These are phyloP conservation scores for Therioaphis trifolii DNA, from an alignment of 2,888 invertebrate genomes.

Conservation along the genomic window DNA sequence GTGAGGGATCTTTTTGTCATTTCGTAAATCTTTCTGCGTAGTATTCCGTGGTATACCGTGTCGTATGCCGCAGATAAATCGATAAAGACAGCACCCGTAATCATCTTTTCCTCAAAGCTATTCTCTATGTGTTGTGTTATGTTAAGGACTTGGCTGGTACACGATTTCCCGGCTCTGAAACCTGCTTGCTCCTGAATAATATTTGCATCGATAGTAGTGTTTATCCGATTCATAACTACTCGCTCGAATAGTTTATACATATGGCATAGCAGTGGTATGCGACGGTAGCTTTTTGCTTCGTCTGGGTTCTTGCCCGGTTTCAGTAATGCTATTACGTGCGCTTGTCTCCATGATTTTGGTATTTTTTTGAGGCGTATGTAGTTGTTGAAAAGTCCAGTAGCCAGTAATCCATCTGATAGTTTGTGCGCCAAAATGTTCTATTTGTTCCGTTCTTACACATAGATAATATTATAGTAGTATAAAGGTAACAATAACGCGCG, in stretches of 20 bases:
- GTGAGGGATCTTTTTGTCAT: conserved; percentile 43
- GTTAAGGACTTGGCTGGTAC: conserved; percentile 66
- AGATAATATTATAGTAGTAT: too few relatives aligned
- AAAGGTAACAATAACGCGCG: too few relatives aligned
- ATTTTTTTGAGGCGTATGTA: too few relatives aligned
- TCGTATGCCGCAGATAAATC: too few relatives aligned
- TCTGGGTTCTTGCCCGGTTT: conserved; percentile 65
- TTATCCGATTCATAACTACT: conserved; percentile 64
- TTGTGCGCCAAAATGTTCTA: too few relatives aligned
- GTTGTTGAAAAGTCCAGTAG: too few relatives aligned
- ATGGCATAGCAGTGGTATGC: conserved; percentile 50
- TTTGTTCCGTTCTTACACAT: too few relatives aligned
- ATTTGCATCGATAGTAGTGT: conserved; percentile 60
- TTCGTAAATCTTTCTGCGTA: conserved; percentile 63
- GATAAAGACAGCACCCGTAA: conserved; percentile 66
- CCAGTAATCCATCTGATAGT: too few relatives aligned
- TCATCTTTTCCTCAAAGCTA: conserved; percentile 65
- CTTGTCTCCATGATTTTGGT: too few relatives aligned
- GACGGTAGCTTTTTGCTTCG: conserved; percentile 64
- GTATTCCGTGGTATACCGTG: conserved; percentile 67
- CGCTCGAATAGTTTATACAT: conserved; percentile 66
- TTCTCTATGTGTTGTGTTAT: conserved; percentile 65
- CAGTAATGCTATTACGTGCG: too few relatives aligned
- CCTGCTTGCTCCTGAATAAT: conserved; percentile 67
- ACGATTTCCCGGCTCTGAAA: conserved; percentile 67